These are phyloP conservation scores for Tragelaphus buxtoni DNA, from an alignment of 2,113 vertebrate species.

Conservation along the genomic window DNA sequence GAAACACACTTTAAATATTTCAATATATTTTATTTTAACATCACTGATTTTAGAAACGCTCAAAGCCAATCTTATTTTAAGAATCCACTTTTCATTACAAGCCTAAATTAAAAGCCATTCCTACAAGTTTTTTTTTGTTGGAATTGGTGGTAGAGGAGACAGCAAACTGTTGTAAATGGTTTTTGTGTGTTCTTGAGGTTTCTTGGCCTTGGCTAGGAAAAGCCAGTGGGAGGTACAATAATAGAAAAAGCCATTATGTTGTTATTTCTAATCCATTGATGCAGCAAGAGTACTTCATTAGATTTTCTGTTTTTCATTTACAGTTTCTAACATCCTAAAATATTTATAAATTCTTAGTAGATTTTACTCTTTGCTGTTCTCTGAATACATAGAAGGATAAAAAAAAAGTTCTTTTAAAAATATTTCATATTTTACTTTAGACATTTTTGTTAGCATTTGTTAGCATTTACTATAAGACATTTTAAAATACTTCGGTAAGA, in stretches of 20 bases:
- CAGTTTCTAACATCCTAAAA: slow-evolving; percentile 24
- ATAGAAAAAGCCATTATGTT: slow-evolving; percentile 28
- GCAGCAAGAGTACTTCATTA: background rate
- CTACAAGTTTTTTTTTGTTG: background rate
- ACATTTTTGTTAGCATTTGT: slow-evolving; percentile 18
- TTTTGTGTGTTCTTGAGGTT: slow-evolving; percentile 35
- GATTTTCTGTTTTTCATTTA: slow-evolving; percentile 31
- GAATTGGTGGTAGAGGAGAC: background rate
- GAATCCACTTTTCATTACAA: background rate
- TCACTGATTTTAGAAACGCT: slow-evolving; percentile 40
- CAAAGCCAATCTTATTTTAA: slow-evolving; percentile 38
- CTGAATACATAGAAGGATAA: background rate
- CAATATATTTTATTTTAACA: slow-evolving; percentile 47
- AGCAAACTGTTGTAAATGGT: background rate
- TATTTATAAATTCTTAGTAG: slow-evolving; percentile 28
- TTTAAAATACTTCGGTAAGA: slow-evolving; percentile 18
- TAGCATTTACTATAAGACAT: background rate
- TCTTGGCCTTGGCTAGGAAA: slow-evolving; percentile 36
- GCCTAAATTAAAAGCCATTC: slow-evolving; percentile 19
- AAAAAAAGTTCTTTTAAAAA: background rate
- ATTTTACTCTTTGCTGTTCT: slow-evolving; percentile 21
- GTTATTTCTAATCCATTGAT: slow-evolving; percentile 11
- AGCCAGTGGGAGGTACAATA: slow-evolving; percentile 10
- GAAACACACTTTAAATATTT: background rate
- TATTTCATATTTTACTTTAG: slow-evolving; percentile 4